These are phyloP conservation scores for Saccostrea glomerata DNA, from an alignment of 1,140 invertebrate species.

Conservation along the genomic window DNA sequence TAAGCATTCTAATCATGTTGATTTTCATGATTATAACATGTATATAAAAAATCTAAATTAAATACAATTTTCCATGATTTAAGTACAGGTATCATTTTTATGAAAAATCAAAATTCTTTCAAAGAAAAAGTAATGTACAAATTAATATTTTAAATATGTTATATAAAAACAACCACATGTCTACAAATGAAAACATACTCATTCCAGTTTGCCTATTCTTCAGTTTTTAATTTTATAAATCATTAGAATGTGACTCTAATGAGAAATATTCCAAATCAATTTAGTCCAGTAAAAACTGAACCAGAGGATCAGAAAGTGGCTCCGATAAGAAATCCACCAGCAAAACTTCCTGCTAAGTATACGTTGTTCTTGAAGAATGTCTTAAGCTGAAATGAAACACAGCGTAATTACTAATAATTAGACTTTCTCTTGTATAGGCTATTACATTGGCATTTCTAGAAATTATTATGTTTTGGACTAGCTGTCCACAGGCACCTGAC, in stretches of 20 bases:
- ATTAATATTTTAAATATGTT: background rate
- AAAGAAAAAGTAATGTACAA: background rate
- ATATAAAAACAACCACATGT: background rate
- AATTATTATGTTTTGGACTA: too few relatives aligned
- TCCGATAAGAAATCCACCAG: constrained; percentile 91
- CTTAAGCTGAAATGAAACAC: constrained; percentile 84
- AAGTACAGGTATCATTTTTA: too few relatives aligned
- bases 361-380: constrained; percentile 87
- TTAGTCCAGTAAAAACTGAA: too few relatives aligned
- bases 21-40: too few relatives aligned
- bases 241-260: constrained; percentile 86
- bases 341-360: constrained; percentile 89
- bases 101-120: too few relatives aligned
- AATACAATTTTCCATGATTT: too few relatives aligned
- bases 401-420: constrained; percentile 26
- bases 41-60: too few relatives aligned
- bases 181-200: too few relatives aligned
- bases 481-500: too few relatives aligned
- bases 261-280: constrained; percentile 81
- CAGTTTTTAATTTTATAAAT: too few relatives aligned
- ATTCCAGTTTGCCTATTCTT: background rate
- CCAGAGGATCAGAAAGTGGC: constrained; percentile 82
- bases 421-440: background rate
- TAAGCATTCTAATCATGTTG: too few relatives aligned
- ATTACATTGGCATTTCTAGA: too few relatives aligned